Evolutionary conservation across 2,888 invertebrate species (phyloP).

Genomic region (Acronicta psi): DNA sequence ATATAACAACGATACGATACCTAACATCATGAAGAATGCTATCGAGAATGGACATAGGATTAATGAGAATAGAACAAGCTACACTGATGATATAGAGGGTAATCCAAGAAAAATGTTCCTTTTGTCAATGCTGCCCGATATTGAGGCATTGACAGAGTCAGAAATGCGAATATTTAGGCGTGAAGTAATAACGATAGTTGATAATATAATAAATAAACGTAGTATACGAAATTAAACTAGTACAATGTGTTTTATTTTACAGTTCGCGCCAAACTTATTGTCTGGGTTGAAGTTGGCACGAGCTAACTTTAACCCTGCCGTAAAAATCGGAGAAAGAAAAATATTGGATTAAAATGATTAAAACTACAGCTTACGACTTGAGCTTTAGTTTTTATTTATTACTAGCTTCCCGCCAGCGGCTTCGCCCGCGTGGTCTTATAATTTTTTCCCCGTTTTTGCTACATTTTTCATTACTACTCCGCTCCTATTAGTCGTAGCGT

Average conservation of each 20-base stretch:
- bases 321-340: too few species aligned
- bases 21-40: conserved; percentile 17
- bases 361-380: too few species aligned
- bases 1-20: conserved; percentile 20
- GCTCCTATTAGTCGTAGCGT: too few species aligned
- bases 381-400: too few species aligned
- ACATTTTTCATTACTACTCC: too few species aligned
- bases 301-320: too few species aligned
- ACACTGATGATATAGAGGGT: conserved; percentile 45
- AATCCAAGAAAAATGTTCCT: conserved; percentile 62
- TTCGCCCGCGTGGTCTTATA: too few species aligned
- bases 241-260: conserved; percentile 1
- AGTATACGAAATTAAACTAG: conserved; percentile 26
- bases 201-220: conserved; percentile 54
- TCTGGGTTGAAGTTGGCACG: too few species aligned
- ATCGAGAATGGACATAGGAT: conserved; percentile 26
- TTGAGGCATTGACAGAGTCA: conserved; percentile 56
- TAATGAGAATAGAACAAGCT: conserved; percentile 15
- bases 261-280: too few species aligned
- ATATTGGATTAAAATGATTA: too few species aligned
- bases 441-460: too few species aligned
- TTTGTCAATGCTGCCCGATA: conserved; percentile 58
- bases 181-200: conserved; percentile 55
- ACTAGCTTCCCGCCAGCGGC: too few species aligned
- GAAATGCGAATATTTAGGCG: conserved; percentile 61